Percentiles rank a stretch among this genome's conserved stretches.
Conservation (phyloP, 2,888 invertebrate genomes). For the Fissipunctia ypsillon region DNA sequence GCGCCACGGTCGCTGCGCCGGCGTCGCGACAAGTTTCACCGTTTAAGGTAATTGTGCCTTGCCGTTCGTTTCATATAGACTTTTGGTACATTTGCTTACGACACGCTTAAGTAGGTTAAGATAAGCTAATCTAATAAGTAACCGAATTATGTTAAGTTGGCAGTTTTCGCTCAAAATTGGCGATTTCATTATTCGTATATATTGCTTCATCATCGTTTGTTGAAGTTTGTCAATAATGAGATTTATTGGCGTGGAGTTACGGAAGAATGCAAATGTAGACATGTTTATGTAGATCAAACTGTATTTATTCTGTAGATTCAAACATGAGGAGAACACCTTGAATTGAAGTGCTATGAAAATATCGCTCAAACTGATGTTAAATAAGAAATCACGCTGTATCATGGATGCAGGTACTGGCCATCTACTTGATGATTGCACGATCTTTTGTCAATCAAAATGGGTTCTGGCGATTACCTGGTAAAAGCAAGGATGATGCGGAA, state of each 20-base stretch:
- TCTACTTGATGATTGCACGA: not conserved
- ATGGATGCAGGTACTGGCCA: not conserved
- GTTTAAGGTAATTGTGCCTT: slow-evolving; percentile 65
- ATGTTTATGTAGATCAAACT: slow-evolving; percentile 39
- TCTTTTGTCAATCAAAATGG: not conserved
- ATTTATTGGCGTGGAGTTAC: slow-evolving; percentile 21
- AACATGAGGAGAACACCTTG: slow-evolving; percentile 8
- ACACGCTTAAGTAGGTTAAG: slow-evolving; percentile 53
- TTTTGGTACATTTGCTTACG: slow-evolving; percentile 66
- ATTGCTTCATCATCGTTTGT: slow-evolving; percentile 37
- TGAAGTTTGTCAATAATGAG: slow-evolving; percentile 3
- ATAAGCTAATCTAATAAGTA: slow-evolving; percentile 58
- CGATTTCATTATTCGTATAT: slow-evolving; percentile 10
- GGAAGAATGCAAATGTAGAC: slow-evolving; percentile 24
- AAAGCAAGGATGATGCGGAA: not conserved
- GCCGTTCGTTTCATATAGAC: slow-evolving; percentile 62
- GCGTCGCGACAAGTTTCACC: slow-evolving; percentile 67
- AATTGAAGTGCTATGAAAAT: slow-evolving; percentile 46
- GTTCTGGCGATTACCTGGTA: not conserved
- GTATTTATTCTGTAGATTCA: slow-evolving; percentile 27
- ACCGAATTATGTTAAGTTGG: slow-evolving; percentile 43
- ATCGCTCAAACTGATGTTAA: slow-evolving; percentile 13
- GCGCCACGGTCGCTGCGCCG: slow-evolving; percentile 67
- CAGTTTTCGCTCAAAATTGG: slow-evolving; percentile 18
- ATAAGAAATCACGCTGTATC: slow-evolving; percentile 31